A percentile compares a stretch with the other conserved stretches of the same genome.
phyloP scores from a whole-genome alignment of 1,140 invertebrate genomes.

The Diachasma alloeum region DNA sequence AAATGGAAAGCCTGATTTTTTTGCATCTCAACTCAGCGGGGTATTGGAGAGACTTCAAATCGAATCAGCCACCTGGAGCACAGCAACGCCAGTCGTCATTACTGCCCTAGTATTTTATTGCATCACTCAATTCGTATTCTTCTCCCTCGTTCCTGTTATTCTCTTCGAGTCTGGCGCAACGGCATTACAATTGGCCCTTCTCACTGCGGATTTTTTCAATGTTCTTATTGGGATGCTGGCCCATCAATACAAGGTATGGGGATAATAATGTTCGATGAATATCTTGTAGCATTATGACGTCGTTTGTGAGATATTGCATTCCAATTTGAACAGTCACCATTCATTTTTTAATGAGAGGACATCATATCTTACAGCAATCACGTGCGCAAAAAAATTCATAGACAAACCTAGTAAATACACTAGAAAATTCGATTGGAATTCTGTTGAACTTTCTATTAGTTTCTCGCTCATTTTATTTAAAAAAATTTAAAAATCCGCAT shows the following conservation, averaged over 20 bases:
- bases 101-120: conserved; percentile 69
- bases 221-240: conserved; percentile 81
- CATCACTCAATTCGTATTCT: conserved; percentile 78
- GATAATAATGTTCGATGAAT: not conserved
- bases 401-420: too few relatives aligned
- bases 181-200: conserved; percentile 81
- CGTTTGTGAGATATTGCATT: too few relatives aligned
- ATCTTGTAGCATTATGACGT: not conserved
- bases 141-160: conserved; percentile 79
- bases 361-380: too few relatives aligned
- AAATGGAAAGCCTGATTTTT: not conserved
- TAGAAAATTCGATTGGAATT: too few relatives aligned
- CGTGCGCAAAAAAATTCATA: too few relatives aligned
- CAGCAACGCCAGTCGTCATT: conserved; percentile 64
- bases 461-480: too few relatives aligned
- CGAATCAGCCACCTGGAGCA: conserved; percentile 66
- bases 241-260: conserved; percentile 81
- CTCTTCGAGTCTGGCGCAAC: conserved; percentile 82
- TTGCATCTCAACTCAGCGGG: conserved; percentile 44
- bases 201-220: conserved; percentile 88
- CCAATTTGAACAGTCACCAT: too few relatives aligned
- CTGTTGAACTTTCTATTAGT: too few relatives aligned
- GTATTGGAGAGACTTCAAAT: conserved; percentile 64
- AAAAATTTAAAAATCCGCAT: too few relatives aligned
- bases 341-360: too few relatives aligned